Percentiles rank a stretch among this genome's conserved stretches.
These are phyloP conservation scores for Etia nguti DNA, from an alignment of 2,113 vertebrate species.

Conservation along the genomic window DNA sequence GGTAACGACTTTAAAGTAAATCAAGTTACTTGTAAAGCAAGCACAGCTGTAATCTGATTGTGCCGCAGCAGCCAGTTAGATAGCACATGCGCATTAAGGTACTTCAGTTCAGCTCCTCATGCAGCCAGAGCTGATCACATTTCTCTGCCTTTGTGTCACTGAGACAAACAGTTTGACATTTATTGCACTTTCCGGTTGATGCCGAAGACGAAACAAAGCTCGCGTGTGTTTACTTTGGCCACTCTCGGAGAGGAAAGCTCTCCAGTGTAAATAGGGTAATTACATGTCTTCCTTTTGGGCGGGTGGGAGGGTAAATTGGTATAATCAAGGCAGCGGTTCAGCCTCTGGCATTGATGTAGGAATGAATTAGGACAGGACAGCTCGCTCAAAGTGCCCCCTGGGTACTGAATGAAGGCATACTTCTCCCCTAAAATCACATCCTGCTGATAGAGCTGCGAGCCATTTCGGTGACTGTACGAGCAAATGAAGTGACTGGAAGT, in stretches of 20 bases:
- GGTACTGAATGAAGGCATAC: slow-evolving; percentile 39
- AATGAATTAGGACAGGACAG: slow-evolving; percentile 43
- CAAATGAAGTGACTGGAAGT: not conserved
- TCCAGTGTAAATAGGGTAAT: slow-evolving; percentile 60
- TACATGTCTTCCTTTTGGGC: slow-evolving; percentile 62
- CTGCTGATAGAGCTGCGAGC: slow-evolving; percentile 25
- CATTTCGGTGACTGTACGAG: not conserved
- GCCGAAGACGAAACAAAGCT: not conserved
- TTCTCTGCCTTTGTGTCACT: not conserved
- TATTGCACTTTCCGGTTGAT: not conserved
- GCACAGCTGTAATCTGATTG: not conserved
- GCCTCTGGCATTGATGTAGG: slow-evolving; percentile 44
- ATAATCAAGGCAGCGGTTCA: slow-evolving; percentile 50
- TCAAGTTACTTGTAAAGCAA: not conserved
- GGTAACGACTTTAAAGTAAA: not conserved
- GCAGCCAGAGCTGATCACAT: not conserved
- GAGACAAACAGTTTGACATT: not conserved
- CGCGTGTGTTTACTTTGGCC: not conserved
- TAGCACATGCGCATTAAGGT: not conserved
- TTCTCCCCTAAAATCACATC: slow-evolving; percentile 48
- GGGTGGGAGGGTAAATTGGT: slow-evolving; percentile 54
- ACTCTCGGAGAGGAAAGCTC: slow-evolving; percentile 3
- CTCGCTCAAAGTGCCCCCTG: slow-evolving; percentile 26
- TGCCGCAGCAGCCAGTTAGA: not conserved
- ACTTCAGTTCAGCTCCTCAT: not conserved